phyloP scores from a whole-genome alignment of 2,888 invertebrate genomes.

The Nematopogon swammerdamellus region DNA sequence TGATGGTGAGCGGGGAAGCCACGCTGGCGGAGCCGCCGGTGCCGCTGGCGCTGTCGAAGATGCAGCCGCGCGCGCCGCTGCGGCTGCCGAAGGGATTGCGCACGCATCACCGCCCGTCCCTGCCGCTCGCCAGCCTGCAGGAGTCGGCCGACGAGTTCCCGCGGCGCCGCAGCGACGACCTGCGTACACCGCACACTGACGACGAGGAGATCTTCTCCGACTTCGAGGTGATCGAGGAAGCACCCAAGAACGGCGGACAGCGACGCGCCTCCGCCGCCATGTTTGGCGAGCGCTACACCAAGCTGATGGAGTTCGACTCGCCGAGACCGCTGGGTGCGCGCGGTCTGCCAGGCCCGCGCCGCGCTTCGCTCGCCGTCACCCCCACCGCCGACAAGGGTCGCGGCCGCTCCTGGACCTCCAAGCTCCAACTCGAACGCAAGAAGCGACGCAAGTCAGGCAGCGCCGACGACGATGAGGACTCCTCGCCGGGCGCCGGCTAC shows the following conservation, averaged over 20 bases:
- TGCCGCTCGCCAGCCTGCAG: constrained; percentile 44
- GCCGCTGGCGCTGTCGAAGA: constrained; percentile 42
- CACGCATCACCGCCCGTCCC: constrained; percentile 33
- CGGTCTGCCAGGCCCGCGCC: constrained; percentile 28
- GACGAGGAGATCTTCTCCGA: constrained; percentile 41
- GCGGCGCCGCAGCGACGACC: constrained; percentile 40
- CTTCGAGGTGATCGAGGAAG: constrained; percentile 20
- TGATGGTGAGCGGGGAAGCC: constrained; percentile 41
- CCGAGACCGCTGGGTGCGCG: not conserved
- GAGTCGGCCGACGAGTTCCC: constrained; percentile 42
- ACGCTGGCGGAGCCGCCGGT: constrained; percentile 49
- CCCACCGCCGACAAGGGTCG: constrained; percentile 51
- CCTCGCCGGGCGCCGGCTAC: constrained; percentile 38
- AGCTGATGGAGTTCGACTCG: constrained; percentile 40
- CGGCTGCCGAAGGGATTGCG: constrained; percentile 31
- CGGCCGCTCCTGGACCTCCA: constrained; percentile 61
- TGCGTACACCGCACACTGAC: constrained; percentile 31
- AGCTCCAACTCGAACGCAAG: constrained; percentile 50
- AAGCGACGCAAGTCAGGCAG: constrained; percentile 54
- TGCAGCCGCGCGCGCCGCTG: constrained; percentile 25
- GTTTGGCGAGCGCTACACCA: constrained; percentile 44
- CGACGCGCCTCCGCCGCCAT: constrained; percentile 45
- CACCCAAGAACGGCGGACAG: constrained; percentile 28
- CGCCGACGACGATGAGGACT: constrained; percentile 41
- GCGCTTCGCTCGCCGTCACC: constrained; percentile 39